Conservation (phyloP, 2,113 vertebrate species). For the Serinus canaria region DNA sequence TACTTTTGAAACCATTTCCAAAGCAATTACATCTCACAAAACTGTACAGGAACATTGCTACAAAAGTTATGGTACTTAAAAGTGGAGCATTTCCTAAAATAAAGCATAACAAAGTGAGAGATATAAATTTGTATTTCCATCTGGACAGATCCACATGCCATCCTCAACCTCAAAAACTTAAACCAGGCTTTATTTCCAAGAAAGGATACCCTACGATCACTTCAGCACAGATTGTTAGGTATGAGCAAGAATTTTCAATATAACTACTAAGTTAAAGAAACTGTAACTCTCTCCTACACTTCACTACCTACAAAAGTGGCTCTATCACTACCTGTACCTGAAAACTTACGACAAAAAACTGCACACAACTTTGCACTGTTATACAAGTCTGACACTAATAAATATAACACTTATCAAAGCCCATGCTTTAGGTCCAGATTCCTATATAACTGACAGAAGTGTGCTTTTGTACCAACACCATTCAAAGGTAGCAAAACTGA, state of each 20-base stretch:
- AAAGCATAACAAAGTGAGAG: not conserved
- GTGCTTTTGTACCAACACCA: not conserved
- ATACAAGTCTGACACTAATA: not conserved
- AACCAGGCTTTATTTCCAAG: not conserved
- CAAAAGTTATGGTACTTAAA: not conserved
- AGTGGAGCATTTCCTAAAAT: not conserved
- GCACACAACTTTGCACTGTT: not conserved
- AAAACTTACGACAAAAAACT: not conserved
- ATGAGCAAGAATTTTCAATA: not conserved
- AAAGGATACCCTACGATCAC: not conserved
- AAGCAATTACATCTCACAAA: not conserved
- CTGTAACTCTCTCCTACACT: not conserved
- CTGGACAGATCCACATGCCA: not conserved
- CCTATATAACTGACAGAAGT: not conserved
- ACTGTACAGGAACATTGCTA: not conserved
- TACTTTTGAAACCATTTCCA: not conserved
- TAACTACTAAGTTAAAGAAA: not conserved
- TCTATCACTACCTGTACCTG: not conserved
- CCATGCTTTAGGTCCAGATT: not conserved
- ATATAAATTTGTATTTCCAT: not conserved
- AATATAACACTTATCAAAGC: not conserved
- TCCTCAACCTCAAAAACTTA: not conserved
- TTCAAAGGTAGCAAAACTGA: not conserved
- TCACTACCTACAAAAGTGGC: not conserved
- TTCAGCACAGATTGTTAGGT: not conserved